Evolutionary conservation across 2,113 vertebrate species (phyloP).

Genomic region (Verasper variegatus): DNA sequence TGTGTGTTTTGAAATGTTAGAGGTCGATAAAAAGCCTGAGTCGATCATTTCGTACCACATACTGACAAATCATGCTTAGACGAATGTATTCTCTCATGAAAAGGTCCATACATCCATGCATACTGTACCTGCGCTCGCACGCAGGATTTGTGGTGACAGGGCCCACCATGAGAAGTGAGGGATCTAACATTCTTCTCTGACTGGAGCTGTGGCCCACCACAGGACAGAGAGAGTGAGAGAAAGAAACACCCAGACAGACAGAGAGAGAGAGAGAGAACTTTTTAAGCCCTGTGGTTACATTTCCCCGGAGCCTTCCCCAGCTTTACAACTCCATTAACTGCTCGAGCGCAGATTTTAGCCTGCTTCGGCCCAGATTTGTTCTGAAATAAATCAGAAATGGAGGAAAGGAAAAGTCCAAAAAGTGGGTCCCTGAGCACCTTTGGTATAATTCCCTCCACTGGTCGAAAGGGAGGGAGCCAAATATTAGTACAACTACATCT

Average conservation of each 20-base stretch:
- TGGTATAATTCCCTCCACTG: slow-evolving; percentile 65
- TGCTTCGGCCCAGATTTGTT: slow-evolving; percentile 74
- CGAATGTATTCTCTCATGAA: neutral
- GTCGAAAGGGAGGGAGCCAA: slow-evolving; percentile 53
- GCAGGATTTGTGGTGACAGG: slow-evolving; percentile 45
- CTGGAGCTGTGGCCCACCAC: slow-evolving; percentile 48
- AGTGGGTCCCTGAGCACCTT: slow-evolving; percentile 62
- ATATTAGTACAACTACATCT: slow-evolving; percentile 65
- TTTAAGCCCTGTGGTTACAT: slow-evolving; percentile 70
- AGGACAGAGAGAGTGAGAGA: slow-evolving; percentile 32
- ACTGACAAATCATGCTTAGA: slow-evolving; percentile 7
- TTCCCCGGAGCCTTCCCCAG: slow-evolving; percentile 73
- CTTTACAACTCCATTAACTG: slow-evolving; percentile 81
- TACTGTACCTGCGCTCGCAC: slow-evolving; percentile 3
- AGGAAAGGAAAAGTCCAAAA: slow-evolving; percentile 65
- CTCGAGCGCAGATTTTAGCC: slow-evolving; percentile 71
- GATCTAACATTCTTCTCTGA: slow-evolving; percentile 19
- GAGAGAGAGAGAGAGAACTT: slow-evolving; percentile 52
- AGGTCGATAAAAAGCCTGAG: neutral
- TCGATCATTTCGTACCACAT: slow-evolving; percentile 9
- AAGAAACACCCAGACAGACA: slow-evolving; percentile 32
- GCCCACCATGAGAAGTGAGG: slow-evolving; percentile 40
- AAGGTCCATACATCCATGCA: neutral
- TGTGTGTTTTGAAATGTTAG: neutral
- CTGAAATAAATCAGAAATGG: slow-evolving; percentile 79